Conservation (phyloP, 2,797 vertebrate species). For the Acropternis orthonyx region DNA sequence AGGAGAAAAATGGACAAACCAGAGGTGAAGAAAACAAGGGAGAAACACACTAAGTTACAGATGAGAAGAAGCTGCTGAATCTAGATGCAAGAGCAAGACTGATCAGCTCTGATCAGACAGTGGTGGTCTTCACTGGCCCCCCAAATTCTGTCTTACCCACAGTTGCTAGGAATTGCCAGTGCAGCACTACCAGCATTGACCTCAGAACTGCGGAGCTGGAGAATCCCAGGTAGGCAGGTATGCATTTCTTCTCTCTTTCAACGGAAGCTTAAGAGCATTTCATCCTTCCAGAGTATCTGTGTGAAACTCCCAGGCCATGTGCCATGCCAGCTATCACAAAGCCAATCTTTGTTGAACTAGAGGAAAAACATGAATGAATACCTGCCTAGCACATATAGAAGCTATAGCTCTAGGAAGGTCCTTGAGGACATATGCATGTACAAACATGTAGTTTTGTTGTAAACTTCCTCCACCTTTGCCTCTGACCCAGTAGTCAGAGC, state of each 20-base stretch:
- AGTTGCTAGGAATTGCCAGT: background rate
- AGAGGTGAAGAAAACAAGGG: background rate
- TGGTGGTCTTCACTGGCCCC: background rate
- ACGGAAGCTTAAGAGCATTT: background rate
- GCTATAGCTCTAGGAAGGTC: background rate
- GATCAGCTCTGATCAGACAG: background rate
- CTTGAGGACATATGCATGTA: fast-evolving
- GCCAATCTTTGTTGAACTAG: background rate
- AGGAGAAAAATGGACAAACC: background rate
- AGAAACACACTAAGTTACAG: background rate
- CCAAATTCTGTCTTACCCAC: background rate
- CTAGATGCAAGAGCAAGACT: background rate
- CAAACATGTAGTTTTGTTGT: fast-evolving
- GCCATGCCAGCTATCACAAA: fast-evolving
- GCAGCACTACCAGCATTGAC: background rate
- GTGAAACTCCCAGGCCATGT: background rate
- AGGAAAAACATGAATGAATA: background rate
- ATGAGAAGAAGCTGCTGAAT: background rate
- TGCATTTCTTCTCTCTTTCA: background rate
- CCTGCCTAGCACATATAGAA: background rate
- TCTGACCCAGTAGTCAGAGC: background rate
- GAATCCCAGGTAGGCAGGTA: background rate
- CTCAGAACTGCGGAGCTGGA: background rate
- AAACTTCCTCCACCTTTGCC: background rate
- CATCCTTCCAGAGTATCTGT: background rate